Conservation (phyloP, 2,888 invertebrate genomes). For the Tupiocoris notatus region DNA sequence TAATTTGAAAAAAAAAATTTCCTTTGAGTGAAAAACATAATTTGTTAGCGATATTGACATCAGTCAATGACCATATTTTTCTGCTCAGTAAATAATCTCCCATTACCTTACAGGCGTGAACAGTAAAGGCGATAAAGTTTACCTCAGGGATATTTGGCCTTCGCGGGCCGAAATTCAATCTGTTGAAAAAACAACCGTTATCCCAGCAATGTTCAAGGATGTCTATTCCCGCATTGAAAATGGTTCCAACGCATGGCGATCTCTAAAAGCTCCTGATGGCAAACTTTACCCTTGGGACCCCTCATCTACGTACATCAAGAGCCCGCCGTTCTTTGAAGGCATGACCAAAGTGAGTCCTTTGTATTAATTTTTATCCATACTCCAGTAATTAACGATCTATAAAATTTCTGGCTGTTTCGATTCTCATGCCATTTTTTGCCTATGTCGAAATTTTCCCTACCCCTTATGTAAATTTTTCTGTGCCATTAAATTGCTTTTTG, state of each 20-base stretch:
- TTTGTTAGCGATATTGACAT: too few relatives aligned
- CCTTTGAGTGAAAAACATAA: too few relatives aligned
- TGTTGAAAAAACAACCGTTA: constrained; percentile 83
- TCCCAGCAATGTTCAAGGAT: constrained; percentile 95
- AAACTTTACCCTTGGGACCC: constrained; percentile 89
- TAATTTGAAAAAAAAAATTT: too few relatives aligned
- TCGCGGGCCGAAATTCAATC: constrained; percentile 82
- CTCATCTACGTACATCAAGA: constrained; percentile 91
- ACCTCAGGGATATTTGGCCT: constrained; percentile 93
- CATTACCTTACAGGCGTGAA: constrained; percentile 34
- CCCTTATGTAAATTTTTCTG: too few relatives aligned
- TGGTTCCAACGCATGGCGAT: constrained; percentile 85
- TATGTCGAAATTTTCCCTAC: too few relatives aligned
- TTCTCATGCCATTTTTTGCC: too few relatives aligned
- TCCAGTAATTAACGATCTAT: too few relatives aligned
- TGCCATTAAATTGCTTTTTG: too few relatives aligned
- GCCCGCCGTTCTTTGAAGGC: constrained; percentile 90
- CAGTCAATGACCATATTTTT: too few relatives aligned
- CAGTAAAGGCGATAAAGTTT: constrained; percentile 73
- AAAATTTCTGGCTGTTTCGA: too few relatives aligned
- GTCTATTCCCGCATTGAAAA: constrained; percentile 78
- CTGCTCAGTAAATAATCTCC: background rate
- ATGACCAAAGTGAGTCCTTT: constrained; percentile 71
- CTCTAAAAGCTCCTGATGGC: constrained; percentile 72
- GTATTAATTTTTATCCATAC: too few relatives aligned